Conservation (phyloP, 2,797 vertebrate species). For the Xerus rutilus region DNA sequence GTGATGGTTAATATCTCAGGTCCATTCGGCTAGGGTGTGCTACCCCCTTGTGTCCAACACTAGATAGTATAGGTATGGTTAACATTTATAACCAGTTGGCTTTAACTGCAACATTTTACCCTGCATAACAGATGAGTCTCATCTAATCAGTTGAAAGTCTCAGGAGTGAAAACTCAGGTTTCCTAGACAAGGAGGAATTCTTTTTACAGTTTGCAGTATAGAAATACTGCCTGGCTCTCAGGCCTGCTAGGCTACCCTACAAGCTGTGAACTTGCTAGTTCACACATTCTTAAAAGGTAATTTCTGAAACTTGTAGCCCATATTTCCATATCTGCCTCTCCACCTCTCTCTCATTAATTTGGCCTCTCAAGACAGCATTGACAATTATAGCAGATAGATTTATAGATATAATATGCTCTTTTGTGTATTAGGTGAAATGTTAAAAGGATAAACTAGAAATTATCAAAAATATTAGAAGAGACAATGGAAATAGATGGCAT, state of each 20-base stretch:
- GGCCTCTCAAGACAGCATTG: background rate
- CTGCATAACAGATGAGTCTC: background rate
- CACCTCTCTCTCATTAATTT: background rate
- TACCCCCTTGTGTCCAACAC: background rate
- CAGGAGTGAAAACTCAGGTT: background rate
- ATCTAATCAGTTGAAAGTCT: background rate
- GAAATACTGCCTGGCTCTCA: background rate
- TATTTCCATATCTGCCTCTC: background rate
- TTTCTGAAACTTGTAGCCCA: background rate
- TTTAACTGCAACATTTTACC: background rate
- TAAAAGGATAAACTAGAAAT: background rate
- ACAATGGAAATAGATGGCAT: background rate
- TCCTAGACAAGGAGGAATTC: background rate
- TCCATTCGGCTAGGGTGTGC: rapidly evolving
- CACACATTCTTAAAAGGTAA: background rate
- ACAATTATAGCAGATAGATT: background rate
- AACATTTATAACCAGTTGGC: background rate
- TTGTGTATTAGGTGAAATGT: background rate
- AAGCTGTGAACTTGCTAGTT: background rate
- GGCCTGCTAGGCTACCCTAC: background rate
- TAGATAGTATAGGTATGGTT: background rate
- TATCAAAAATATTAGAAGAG: background rate
- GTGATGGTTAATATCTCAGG: background rate
- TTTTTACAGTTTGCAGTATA: background rate
- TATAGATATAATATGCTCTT: background rate